These are phyloP conservation scores for Trichechus manatus DNA, from an alignment of 2,113 vertebrate species.

Conservation along the genomic window DNA sequence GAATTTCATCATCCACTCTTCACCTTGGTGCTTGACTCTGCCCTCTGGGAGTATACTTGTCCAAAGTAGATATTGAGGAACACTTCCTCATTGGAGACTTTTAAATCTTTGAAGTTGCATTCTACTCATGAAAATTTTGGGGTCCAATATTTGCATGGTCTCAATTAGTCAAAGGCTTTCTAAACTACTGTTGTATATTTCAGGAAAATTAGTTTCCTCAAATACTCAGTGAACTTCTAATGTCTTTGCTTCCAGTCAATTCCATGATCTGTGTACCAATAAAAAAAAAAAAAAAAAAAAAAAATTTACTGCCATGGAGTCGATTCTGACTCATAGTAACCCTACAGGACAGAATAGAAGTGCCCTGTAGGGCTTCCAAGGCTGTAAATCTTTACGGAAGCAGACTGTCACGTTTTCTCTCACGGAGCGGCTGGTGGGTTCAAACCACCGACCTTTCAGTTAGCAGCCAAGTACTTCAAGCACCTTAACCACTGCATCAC, in stretches of 20 bases:
- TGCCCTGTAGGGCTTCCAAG: too few species aligned
- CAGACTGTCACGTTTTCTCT: too few species aligned
- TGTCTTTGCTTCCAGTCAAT: slow-evolving; percentile 39
- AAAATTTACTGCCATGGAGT: too few species aligned
- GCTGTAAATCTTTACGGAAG: too few species aligned
- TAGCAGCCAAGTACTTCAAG: too few species aligned
- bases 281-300: too few species aligned
- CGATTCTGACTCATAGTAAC: too few species aligned
- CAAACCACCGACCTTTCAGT: too few species aligned
- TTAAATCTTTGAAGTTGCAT: not conserved
- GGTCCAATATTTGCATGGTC: not conserved
- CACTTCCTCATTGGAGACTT: not conserved
- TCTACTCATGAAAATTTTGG: not conserved
- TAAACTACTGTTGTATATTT: not conserved
- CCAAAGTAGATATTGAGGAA: not conserved
- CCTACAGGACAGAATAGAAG: too few species aligned
- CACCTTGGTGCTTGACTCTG: not conserved
- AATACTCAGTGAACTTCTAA: slow-evolving; percentile 2
- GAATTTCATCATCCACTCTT: not conserved
- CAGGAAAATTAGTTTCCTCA: not conserved
- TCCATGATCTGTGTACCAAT: slow-evolving; percentile 17
- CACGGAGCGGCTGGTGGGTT: too few species aligned
- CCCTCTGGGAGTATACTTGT: not conserved
- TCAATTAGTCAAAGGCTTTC: not conserved
- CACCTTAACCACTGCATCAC: too few species aligned